Percentiles rank a stretch among this genome's conserved stretches.
phyloP scores from a whole-genome alignment of 2,888 invertebrate species.

The Nephrotoma guestfalica region DNA sequence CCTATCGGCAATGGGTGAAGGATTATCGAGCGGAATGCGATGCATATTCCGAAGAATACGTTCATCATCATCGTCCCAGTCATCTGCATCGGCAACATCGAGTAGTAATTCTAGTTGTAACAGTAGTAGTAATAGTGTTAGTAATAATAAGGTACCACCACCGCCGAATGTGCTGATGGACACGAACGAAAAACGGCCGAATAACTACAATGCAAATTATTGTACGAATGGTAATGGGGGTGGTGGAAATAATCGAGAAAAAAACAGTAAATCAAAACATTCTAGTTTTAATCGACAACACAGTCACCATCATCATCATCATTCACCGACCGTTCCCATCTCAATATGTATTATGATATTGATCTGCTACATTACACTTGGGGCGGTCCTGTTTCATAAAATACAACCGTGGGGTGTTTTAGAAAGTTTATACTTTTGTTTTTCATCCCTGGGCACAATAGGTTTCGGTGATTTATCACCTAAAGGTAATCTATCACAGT shows the following conservation, averaged over 20 bases:
- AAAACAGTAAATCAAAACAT: neutral
- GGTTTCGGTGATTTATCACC: slow-evolving; percentile 72
- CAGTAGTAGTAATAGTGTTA: slow-evolving; percentile 6
- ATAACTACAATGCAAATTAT: slow-evolving; percentile 4
- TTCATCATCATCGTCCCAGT: slow-evolving; percentile 16
- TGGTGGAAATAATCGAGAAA: neutral
- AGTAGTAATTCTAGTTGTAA: slow-evolving; percentile 7
- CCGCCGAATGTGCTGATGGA: slow-evolving; percentile 7
- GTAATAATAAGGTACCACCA: slow-evolving; percentile 12
- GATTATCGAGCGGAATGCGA: slow-evolving; percentile 65
- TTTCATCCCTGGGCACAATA: slow-evolving; percentile 65
- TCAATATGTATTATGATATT: slow-evolving; percentile 74
- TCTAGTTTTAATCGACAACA: slow-evolving; percentile 7
- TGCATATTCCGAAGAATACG: slow-evolving; percentile 48
- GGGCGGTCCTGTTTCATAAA: slow-evolving; percentile 76
- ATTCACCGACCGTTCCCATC: slow-evolving; percentile 59
- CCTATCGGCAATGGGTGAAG: slow-evolving; percentile 74
- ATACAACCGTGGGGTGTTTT: slow-evolving; percentile 85
- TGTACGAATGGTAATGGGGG: neutral
- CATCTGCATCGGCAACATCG: slow-evolving; percentile 19
- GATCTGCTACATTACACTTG: slow-evolving; percentile 73
- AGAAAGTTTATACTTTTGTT: slow-evolving; percentile 73
- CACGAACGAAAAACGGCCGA: slow-evolving; percentile 13
- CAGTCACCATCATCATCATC: slow-evolving; percentile 14
- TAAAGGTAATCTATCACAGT: slow-evolving; percentile 50